Percentiles rank a stretch among this genome's conserved stretches.
These are phyloP conservation scores for Upupa epops DNA, from an alignment of 2,113 vertebrate genomes.

Conservation along the genomic window DNA sequence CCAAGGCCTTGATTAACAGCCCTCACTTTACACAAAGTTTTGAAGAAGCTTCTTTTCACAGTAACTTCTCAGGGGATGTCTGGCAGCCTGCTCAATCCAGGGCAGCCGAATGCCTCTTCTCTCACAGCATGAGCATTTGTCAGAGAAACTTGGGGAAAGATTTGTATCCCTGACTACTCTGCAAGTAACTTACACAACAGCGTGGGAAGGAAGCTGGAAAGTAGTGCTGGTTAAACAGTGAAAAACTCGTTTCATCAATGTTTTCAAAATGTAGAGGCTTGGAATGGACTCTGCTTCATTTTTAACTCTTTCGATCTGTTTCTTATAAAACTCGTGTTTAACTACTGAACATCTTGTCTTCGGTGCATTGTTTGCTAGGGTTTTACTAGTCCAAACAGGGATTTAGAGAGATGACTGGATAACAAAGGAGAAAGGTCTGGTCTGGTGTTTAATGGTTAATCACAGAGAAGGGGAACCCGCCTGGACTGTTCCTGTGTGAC, in stretches of 20 bases:
- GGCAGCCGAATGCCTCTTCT: background rate
- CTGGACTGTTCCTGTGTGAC: too few species aligned
- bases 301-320: background rate
- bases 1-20: conserved; percentile 40
- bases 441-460: background rate
- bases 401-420: background rate
- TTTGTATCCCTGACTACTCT: background rate
- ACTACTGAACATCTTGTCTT: background rate
- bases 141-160: background rate
- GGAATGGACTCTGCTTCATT: background rate
- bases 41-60: background rate
- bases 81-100: conserved; percentile 18
- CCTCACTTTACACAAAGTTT: conserved; percentile 39
- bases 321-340: background rate
- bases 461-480: background rate
- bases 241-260: conserved; percentile 48
- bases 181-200: conserved; percentile 44
- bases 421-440: background rate
- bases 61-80: background rate
- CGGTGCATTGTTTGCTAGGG: background rate
- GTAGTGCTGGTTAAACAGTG: conserved; percentile 45
- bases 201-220: conserved; percentile 53
- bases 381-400: background rate
- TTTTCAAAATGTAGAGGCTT: conserved; percentile 47
- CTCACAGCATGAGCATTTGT: conserved; percentile 25